Evolutionary conservation across 2,797 vertebrate species (phyloP).

Genomic region (Helicolenus hilgendorfi): DNA sequence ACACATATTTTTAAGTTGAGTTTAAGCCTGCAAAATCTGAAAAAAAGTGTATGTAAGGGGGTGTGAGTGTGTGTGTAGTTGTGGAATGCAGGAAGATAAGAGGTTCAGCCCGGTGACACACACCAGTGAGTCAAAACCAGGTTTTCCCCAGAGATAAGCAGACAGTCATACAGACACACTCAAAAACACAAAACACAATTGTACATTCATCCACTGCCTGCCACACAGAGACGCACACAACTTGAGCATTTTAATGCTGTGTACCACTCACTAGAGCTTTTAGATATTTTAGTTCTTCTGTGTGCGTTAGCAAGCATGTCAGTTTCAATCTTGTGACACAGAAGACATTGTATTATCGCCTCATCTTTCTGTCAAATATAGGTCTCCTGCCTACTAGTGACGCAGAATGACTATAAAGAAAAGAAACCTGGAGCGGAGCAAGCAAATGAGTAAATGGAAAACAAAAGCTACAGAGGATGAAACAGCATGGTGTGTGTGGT

Average conservation of each 20-base stretch:
- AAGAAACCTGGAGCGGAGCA: not conserved
- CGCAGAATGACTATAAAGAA: not conserved
- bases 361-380: not conserved
- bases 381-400: not conserved
- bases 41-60: not conserved
- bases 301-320: not conserved
- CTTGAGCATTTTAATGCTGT: not conserved
- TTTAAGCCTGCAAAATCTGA: constrained; percentile 9
- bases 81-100: constrained; percentile 62
- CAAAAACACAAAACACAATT: not conserved
- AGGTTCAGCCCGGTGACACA: constrained; percentile 28
- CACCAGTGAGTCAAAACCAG: constrained; percentile 44
- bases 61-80: not conserved
- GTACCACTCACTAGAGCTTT: not conserved
- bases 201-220: not conserved
- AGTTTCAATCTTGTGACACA: not conserved
- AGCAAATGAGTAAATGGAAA: not conserved
- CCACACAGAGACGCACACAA: not conserved
- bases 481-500: not conserved
- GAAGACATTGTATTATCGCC: not conserved
- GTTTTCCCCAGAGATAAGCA: constrained; percentile 27
- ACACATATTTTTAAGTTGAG: not conserved
- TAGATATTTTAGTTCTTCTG: not conserved
- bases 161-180: constrained; percentile 7
- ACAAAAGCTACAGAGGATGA: not conserved